These are phyloP conservation scores for Crotalus viridis DNA, from an alignment of 2,113 vertebrate species.

Conservation along the genomic window DNA sequence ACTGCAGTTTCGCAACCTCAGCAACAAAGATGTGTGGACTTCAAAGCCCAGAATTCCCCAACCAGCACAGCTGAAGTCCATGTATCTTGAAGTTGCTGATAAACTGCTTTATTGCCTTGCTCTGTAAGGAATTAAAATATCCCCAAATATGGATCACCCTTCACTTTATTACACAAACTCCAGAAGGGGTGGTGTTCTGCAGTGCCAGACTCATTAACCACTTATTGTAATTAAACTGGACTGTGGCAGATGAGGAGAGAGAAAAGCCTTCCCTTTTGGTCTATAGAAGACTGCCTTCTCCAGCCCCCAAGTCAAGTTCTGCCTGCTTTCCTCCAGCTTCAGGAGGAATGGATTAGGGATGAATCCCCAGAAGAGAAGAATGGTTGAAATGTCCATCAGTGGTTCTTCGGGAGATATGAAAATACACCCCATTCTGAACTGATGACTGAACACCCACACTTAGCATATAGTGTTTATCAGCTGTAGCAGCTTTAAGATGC, in stretches of 20 bases:
- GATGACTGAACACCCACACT: background rate
- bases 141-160: background rate
- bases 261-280: background rate
- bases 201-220: background rate
- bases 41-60: background rate
- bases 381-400: background rate
- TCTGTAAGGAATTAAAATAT: background rate
- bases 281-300: background rate
- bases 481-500: too few species aligned
- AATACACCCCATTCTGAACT: background rate
- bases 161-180: background rate
- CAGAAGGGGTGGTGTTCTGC: background rate
- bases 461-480: background rate
- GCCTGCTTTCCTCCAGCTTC: background rate
- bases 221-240: background rate
- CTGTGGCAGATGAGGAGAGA: background rate
- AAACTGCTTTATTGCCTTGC: background rate
- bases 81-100: background rate
- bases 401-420: background rate
- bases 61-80: background rate
- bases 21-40: background rate
- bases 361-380: background rate
- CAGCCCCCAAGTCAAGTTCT: background rate
- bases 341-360: background rate
- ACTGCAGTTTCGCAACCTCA: background rate